Base-by-base conservation (phyloP, 2,797 vertebrate species). In the Gymnocypris eckloni region DNA sequence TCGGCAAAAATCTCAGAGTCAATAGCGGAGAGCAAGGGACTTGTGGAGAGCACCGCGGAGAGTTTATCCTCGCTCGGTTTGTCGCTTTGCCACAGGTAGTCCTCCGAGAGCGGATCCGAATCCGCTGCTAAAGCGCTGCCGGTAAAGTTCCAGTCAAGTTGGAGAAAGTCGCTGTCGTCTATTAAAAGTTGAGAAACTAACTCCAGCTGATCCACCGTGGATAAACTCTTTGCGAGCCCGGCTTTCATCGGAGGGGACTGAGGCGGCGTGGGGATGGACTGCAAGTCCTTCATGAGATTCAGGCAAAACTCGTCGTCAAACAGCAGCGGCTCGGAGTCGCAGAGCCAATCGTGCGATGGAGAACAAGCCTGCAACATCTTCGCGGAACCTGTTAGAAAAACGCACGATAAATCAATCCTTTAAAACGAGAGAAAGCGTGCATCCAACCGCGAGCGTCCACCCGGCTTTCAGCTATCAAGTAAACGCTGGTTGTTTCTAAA, bases 301-400 rank as follows among this genome's bases (percentile, higher is more conserved):
- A 94, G 91, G 84, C 93, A 95, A 83, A 96, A 94, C 56, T 96
- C 95, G 0, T 96, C 94, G 3, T 96, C 96, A 52, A 96, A 95
- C 18, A 96, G 92, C 86, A 95, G 90, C 73, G 95, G 95, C 89
- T 96, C 96, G 0, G 93, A 82, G 85, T 91, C 91, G 76, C 52
- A 93, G 13, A 95, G 84, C 95, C 95, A 96, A 83, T 95, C 94
- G 67, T 93, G 94, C 3, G 94, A 92, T 87, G 95, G 95, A 59
- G 91, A 89, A 73, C 93, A 94, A 90, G 93, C 95, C 70, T 93
- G 95, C 92, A 96, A 88, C 95, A 96, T 96, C 81, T 89, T 93
- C 20, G 81, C 50, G 39, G 66, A 82, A 86, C 82, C 88, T 88
- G 73, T 56, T 73, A 66, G 52, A 59, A 45, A 66, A 10, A 39